These are phyloP conservation scores for Avahi laniger DNA, from an alignment of 2,797 vertebrate genomes.

Conservation along the genomic window DNA sequence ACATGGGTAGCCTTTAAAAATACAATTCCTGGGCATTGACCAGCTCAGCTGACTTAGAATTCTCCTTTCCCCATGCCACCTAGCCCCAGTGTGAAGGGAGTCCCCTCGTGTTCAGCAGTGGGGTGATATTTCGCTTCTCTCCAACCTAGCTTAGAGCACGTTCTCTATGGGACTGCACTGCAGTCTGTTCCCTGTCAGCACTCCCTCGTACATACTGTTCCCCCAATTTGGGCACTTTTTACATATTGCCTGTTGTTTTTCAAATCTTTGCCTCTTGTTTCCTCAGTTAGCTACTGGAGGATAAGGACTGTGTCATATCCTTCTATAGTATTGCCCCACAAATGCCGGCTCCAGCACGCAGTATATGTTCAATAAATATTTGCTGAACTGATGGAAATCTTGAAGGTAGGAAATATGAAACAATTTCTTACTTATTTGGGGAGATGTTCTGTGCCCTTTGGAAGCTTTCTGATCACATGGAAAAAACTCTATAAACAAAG, in stretches of 20 bases:
- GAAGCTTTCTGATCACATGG: slow-evolving; percentile 30
- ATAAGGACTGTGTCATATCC: neutral
- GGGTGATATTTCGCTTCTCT: neutral
- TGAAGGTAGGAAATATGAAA: slow-evolving; percentile 30
- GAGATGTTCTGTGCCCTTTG: slow-evolving; percentile 1
- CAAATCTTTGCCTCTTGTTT: slow-evolving; percentile 29
- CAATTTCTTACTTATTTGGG: slow-evolving; percentile 27
- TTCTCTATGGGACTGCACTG: neutral
- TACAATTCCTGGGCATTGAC: neutral
- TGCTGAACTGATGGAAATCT: slow-evolving; percentile 31
- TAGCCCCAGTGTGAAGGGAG: neutral
- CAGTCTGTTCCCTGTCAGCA: neutral
- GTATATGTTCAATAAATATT: slow-evolving; percentile 9
- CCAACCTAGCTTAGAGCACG: neutral
- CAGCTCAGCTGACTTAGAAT: neutral
- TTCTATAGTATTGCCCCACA: neutral
- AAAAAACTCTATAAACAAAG: slow-evolving; percentile 8
- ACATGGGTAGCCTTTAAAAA: neutral
- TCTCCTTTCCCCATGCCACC: neutral
- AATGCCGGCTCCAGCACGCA: neutral
- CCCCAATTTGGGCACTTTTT: slow-evolving; percentile 11
- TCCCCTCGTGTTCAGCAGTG: neutral
- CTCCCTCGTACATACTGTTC: neutral
- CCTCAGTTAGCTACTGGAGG: neutral
- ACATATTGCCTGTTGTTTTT: slow-evolving; percentile 10